Conservation (phyloP, 2,888 invertebrate genomes). For the Lycia hirtaria region DNA sequence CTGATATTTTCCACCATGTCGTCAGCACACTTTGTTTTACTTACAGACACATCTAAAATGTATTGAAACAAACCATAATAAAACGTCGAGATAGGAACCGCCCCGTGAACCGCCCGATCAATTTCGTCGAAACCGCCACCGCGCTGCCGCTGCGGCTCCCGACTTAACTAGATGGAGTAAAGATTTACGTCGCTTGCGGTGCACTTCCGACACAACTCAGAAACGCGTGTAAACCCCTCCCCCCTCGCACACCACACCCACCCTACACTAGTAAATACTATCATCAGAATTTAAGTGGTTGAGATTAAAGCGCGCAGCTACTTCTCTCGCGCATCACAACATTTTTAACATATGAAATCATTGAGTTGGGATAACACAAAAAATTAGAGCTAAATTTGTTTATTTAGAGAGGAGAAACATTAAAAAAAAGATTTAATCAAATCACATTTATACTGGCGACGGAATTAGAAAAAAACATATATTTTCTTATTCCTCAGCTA, state of each 20-base stretch:
- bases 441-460: too few species aligned
- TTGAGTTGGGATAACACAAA: too few species aligned
- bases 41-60: background rate
- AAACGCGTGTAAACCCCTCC: background rate
- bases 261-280: background rate
- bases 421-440: too few species aligned
- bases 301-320: too few species aligned
- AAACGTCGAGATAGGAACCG: background rate
- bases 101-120: background rate
- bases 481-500: too few species aligned
- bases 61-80: slow-evolving; percentile 3
- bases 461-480: too few species aligned
- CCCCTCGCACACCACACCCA: background rate
- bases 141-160: slow-evolving; percentile 10
- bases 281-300: background rate
- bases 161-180: slow-evolving; percentile 8
- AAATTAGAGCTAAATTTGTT: too few species aligned
- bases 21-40: too few species aligned
- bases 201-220: slow-evolving; percentile 8
- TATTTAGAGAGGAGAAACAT: too few species aligned
- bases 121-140: slow-evolving; percentile 1
- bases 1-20: too few species aligned
- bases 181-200: slow-evolving; percentile 16
- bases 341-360: too few species aligned
- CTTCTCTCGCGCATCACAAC: too few species aligned